Percentiles rank a stretch among this genome's conserved stretches.
Conservation (phyloP, 2,797 vertebrate species). For the Paedocypris micromegethes region DNA sequence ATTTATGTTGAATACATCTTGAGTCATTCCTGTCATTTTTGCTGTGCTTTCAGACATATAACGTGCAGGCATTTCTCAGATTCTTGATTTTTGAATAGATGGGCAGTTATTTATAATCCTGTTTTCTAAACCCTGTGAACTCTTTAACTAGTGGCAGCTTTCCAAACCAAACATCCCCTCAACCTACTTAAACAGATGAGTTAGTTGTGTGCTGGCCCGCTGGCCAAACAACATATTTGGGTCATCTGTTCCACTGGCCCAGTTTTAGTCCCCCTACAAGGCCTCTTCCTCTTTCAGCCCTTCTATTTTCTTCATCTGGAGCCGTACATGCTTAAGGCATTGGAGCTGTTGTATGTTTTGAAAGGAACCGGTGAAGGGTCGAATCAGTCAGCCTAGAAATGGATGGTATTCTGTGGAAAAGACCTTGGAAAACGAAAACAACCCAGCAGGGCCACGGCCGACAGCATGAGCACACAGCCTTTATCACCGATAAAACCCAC, state of each 20-base stretch:
- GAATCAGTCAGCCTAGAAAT: conserved; percentile 43
- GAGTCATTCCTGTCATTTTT: too few species aligned
- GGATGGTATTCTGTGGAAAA: conserved; percentile 38
- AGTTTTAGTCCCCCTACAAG: conserved; percentile 49
- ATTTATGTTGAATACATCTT: too few species aligned
- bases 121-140: conserved; percentile 34
- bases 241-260: conserved; percentile 43
- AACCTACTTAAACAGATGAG: conserved; percentile 49
- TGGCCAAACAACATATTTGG: conserved; percentile 33
- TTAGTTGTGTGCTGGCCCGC: conserved; percentile 39
- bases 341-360: conserved; percentile 46
- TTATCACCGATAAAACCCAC: too few species aligned
- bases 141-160: conserved; percentile 15
- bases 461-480: background rate
- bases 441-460: conserved; percentile 4
- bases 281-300: conserved; percentile 56
- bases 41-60: too few species aligned
- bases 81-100: conserved; percentile 14
- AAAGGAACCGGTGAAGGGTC: conserved; percentile 45
- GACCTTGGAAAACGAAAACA: conserved; percentile 55
- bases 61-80: too few species aligned
- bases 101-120: conserved; percentile 23
- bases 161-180: conserved; percentile 47
- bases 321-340: conserved; percentile 42
- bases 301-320: conserved; percentile 61